These are phyloP conservation scores for Rhabdomys dilectus DNA, from an alignment of 2,113 vertebrate genomes.

Conservation along the genomic window DNA sequence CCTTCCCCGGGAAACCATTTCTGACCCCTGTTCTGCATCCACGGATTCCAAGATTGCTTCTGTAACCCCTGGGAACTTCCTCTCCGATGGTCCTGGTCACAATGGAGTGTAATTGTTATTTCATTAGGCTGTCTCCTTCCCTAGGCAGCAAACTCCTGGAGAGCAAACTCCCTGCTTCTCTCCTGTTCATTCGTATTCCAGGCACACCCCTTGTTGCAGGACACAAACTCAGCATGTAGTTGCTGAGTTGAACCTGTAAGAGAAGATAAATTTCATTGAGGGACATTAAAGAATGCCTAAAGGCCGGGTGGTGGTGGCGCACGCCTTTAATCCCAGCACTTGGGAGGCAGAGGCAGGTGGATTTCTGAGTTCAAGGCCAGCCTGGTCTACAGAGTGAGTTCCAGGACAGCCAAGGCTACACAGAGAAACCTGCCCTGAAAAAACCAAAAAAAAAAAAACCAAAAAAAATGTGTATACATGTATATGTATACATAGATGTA, in stretches of 20 bases:
- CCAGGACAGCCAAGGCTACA: no score
- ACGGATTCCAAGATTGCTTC: background rate
- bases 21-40: background rate
- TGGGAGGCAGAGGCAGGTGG: no score
- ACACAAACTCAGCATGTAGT: background rate
- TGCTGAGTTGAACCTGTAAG: background rate
- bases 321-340: no score
- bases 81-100: background rate
- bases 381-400: no score
- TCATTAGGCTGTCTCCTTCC: background rate
- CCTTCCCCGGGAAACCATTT: background rate
- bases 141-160: background rate
- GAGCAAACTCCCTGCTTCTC: background rate
- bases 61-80: background rate
- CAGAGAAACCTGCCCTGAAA: no score
- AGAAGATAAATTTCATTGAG: background rate
- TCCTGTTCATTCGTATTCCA: background rate
- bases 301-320: background rate
- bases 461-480: background rate
- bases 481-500: background rate
- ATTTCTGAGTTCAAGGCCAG: no score
- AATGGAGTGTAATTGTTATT: background rate
- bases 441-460: no score
- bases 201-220: background rate
- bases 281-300: background rate